Conservation (phyloP, 92 coral and sea anemone species). For the Ricordea florida region DNA sequence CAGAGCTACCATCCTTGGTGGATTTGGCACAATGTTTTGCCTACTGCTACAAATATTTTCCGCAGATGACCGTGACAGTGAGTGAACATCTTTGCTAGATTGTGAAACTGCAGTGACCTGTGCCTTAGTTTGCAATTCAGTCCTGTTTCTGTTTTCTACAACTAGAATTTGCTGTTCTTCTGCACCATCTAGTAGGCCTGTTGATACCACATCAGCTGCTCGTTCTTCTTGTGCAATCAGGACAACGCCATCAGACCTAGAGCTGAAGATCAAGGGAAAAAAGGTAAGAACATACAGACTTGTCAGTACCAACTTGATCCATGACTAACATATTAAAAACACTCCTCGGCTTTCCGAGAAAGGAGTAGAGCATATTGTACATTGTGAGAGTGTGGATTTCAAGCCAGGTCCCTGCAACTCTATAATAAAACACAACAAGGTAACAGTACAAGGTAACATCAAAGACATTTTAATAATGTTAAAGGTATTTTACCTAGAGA, state of each 20-base stretch:
- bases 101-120: not conserved
- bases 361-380: no score
- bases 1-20: not conserved
- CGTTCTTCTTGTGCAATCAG: slow-evolving; percentile 86
- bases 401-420: no score
- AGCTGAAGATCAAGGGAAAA: not conserved
- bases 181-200: slow-evolving; percentile 64
- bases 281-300: not conserved
- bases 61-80: no score
- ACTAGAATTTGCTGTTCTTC: slow-evolving; percentile 79
- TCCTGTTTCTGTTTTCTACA: slow-evolving; percentile 73
- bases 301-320: not conserved
- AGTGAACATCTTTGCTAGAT: not conserved
- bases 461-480: no score
- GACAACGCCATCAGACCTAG: slow-evolving; percentile 66
- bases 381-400: no score
- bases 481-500: slow-evolving; percentile 5
- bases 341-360: no score
- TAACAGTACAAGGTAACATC: not conserved
- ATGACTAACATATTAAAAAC: not conserved
- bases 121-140: slow-evolving; percentile 10
- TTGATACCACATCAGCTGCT: slow-evolving; percentile 77
- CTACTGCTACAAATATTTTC: not conserved
- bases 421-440: no score
- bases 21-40: not conserved